Conservation (phyloP, 2,888 invertebrate genomes). For the Apodemia mormo region DNA sequence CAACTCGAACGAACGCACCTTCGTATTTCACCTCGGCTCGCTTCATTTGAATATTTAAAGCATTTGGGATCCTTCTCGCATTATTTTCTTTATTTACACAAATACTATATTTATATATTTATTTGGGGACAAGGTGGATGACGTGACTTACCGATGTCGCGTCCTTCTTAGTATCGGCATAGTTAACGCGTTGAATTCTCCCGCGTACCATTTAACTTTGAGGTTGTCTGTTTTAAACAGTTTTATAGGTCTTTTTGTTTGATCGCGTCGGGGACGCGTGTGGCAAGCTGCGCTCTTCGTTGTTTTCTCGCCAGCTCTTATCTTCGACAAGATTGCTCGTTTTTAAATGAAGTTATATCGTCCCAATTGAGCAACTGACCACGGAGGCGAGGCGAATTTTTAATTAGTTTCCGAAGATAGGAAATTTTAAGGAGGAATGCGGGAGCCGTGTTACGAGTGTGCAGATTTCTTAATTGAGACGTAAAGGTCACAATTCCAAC, state of each 20-base stretch:
- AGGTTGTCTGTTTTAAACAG: slow-evolving; percentile 62
- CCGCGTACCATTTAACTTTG: slow-evolving; percentile 78
- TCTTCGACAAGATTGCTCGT: slow-evolving; percentile 80
- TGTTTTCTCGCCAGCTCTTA: slow-evolving; percentile 78
- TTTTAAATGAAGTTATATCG: slow-evolving; percentile 82
- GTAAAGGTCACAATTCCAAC: slow-evolving; percentile 54
- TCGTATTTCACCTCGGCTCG: slow-evolving; percentile 80
- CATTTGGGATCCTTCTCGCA: slow-evolving; percentile 74
- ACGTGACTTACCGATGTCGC: slow-evolving; percentile 80
- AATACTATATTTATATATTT: slow-evolving; percentile 76
- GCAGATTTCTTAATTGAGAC: slow-evolving; percentile 75
- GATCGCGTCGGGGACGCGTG: slow-evolving; percentile 66
- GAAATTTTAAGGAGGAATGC: slow-evolving; percentile 77
- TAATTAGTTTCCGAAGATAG: slow-evolving; percentile 82
- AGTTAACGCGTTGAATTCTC: slow-evolving; percentile 78
- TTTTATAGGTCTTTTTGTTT: slow-evolving; percentile 56
- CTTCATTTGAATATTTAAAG: slow-evolving; percentile 82
- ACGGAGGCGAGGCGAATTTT: slow-evolving; percentile 78
- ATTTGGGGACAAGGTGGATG: slow-evolving; percentile 60
- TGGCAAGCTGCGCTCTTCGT: slow-evolving; percentile 75
- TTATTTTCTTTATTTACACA: slow-evolving; percentile 80
- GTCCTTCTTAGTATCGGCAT: slow-evolving; percentile 80
- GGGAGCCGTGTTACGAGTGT: slow-evolving; percentile 66
- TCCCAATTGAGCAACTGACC: slow-evolving; percentile 74
- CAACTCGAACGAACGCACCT: slow-evolving; percentile 79